These are phyloP conservation scores for Heliconius nattereri DNA, from an alignment of 1,140 invertebrate genomes.

Conservation along the genomic window DNA sequence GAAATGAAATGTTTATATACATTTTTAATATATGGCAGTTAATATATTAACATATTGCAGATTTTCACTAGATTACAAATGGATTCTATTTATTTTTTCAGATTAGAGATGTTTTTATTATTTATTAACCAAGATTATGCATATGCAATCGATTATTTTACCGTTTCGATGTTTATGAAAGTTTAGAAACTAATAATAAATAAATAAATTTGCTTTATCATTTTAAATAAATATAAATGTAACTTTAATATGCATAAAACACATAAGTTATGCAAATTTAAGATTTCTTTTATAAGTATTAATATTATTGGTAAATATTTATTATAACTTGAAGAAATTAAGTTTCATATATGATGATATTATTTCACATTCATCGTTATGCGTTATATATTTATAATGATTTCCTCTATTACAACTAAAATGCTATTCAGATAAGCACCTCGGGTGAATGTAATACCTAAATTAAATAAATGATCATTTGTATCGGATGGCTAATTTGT, in stretches of 20 bases:
- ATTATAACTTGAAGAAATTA: neutral
- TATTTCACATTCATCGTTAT: neutral
- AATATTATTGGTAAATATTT: neutral
- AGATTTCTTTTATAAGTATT: neutral
- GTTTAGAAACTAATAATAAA: constrained; percentile 1
- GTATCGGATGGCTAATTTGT: neutral
- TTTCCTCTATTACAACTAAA: neutral
- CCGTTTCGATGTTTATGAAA: neutral
- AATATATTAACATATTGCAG: no score
- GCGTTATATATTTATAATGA: neutral
- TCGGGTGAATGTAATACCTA: neutral
- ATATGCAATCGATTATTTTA: neutral
- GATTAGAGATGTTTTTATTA: neutral
- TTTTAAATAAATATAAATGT: neutral
- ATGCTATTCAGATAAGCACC: neutral
- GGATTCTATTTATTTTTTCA: neutral
- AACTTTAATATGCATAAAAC: neutral
- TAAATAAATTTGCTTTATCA: neutral
- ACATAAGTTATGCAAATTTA: neutral
- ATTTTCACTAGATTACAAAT: neutral
- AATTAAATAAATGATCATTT: neutral
- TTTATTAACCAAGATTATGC: neutral
- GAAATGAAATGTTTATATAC: constrained; percentile 19
- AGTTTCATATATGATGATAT: neutral
- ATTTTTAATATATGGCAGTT: constrained; percentile 25